Percentiles rank a stretch among this genome's conserved stretches.
phyloP scores from a whole-genome alignment of 1,140 invertebrate species.

The Metopolophium dirhodum region DNA sequence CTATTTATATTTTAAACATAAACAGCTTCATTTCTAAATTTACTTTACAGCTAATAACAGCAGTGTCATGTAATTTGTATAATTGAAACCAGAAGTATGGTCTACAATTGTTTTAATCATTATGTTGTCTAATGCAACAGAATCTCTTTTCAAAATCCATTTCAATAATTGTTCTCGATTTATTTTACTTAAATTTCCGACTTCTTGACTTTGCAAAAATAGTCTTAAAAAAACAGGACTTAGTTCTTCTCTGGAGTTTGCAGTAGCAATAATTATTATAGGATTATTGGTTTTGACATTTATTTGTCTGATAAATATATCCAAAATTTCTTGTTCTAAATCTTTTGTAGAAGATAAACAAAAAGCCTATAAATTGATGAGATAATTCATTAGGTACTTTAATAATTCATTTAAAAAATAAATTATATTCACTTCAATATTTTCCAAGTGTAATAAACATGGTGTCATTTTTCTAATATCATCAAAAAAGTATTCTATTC shows the following conservation, averaged over 20 bases:
- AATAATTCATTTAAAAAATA: background rate
- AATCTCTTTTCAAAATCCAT: conserved; percentile 48
- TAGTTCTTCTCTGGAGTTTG: conserved; percentile 33
- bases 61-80: conserved; percentile 14
- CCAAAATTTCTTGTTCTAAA: conserved; percentile 31
- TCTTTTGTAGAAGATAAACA: conserved; percentile 35
- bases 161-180: conserved; percentile 44
- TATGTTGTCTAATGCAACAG: background rate
- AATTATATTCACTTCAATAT: conserved; percentile 29
- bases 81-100: conserved; percentile 44
- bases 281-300: conserved; percentile 16
- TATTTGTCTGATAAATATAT: conserved; percentile 23
- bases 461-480: conserved; percentile 26
- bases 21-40: background rate
- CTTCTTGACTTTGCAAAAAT: conserved; percentile 15
- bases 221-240: conserved; percentile 43
- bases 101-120: background rate
- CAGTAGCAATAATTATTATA: conserved; percentile 43
- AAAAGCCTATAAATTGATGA: background rate
- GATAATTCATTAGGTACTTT: background rate
- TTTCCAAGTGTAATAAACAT: conserved; percentile 35
- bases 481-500: conserved; percentile 49
- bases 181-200: conserved; percentile 23
- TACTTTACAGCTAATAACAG: conserved; percentile 21
- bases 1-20: background rate